Conservation (phyloP, 2,797 vertebrate genomes). For the Darevskia nairensis region DNA sequence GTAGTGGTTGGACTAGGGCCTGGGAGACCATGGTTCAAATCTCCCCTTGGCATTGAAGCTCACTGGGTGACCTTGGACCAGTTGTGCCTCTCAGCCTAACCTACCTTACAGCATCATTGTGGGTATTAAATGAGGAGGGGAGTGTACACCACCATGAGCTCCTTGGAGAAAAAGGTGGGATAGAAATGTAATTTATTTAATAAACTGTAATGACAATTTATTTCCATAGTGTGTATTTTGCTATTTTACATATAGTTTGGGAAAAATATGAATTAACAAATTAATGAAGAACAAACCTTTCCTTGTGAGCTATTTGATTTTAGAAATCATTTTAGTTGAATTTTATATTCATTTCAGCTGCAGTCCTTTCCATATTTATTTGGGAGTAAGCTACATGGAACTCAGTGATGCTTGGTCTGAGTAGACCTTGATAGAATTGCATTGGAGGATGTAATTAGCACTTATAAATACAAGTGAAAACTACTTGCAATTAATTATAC, state of each 20-base stretch:
- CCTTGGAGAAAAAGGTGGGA: no score
- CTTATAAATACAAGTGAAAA: background rate
- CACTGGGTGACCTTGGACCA: no score
- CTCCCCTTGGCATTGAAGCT: no score
- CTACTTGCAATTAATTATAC: constrained; percentile 27
- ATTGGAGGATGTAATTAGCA: background rate
- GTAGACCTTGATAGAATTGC: background rate
- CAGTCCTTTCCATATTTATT: no score
- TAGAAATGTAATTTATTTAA: no score
- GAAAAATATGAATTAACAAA: background rate
- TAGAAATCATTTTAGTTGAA: background rate
- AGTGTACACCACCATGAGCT: no score
- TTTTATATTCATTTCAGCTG: background rate
- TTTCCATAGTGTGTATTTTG: background rate
- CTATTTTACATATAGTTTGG: background rate
- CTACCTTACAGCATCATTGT: no score
- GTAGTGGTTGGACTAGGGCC: no score
- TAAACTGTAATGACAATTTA: background rate
- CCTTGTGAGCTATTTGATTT: background rate
- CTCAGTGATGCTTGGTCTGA: background rate
- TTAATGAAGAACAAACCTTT: background rate
- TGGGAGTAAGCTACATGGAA: background rate
- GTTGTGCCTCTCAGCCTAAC: no score
- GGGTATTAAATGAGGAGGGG: no score
- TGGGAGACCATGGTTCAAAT: no score